Base-by-base conservation (phyloP, 2,113 vertebrate species). In the Glaucomys volans region DNA sequence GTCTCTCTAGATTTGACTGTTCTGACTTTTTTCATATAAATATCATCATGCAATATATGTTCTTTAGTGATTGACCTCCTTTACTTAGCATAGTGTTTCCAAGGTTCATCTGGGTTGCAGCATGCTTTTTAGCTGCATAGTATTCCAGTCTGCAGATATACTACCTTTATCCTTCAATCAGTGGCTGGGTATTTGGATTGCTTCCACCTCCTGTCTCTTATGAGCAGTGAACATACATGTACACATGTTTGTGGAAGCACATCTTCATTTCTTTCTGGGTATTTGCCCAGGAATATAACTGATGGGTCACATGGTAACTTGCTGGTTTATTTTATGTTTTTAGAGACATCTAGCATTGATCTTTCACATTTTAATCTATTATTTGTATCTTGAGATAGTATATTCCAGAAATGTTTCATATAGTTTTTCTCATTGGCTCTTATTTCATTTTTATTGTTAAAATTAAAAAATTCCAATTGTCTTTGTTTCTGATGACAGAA, bases 401-500 rank as follows among this genome's bases (percentile, higher is more conserved):
- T 67, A 71, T 72, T 92, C 86, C 72, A 59, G 54, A 77, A 54
- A 12, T 87, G n/a, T 40, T 83, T 82, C 32, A 42, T 83, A 18
- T 18, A 74, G 10, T 80, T 80, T 87, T 83, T 93, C 80, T 44
- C 64, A 44, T 16, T 82, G 54, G 22, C 11, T 93, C 91, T 92
- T 84, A 47, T 66, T 50, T 76, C 42, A 32, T n/a, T 72, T 67
- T 89, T 93, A 44, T 59, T 67, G 47, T 59, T 64, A 47, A 4
- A 42, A 88, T 42, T 62, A n/a, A 71, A 35, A 47, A 64, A 28
- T 54, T 87, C 71, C 10, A 80, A 0, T 32, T 17, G 42, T 76
- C 67, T 89, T 89, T 50, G 2, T 86, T 72, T 87, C 82, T 74
- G 35, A 42, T n/a, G 62, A 32, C 30, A 35, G 10, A 82, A 69